Evolutionary conservation across 2,113 vertebrate species (phyloP), one percentile per base, ranked within the genome.

Genomic region (Elachura formosa): DNA sequence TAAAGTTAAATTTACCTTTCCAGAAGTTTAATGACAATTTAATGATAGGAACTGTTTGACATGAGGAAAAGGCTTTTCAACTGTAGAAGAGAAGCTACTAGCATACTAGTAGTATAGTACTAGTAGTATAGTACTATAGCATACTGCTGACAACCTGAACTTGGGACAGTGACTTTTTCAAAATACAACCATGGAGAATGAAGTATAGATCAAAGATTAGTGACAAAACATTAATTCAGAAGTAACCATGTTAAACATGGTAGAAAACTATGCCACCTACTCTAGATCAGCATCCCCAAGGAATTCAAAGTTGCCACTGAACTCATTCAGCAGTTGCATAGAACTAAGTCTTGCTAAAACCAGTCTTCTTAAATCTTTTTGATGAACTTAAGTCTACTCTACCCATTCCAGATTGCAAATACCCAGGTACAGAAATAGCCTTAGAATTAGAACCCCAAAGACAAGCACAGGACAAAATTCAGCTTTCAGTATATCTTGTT

Each of bases 271-370:
- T 69, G 21, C 9, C 8, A 21, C 28, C 29, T 78, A 10, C 10
- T 56, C 26, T 78, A 6, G 5, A 43, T 66, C 29, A 68, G 1
- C 11, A 11, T 78, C 6, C 52, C 8, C 5, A 20, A 0, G 0
- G 54, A 87, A 87, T 83, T 34, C 55, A 54, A 75, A 82, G 21
- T 45, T 85, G 36, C 63, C 45, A 11, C 33, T 51, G 16, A 74
- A 34, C 36, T 84, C n/a, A 13, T 19, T 21, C 31, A 62, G 26
- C 38, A 86, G 23, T 21, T 73, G 28, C 20, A 4, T 12, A 10
- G 34, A 61, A 80, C 33, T 52, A 16, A 36, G 11, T 66, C 17
- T 45, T 61, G 16, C 41, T 89, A 45, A n/a, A n/a, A n/a, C n/a
- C n/a, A n/a, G n/a, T n/a, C n/a, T 33, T 84, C 33, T 79, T 84